Conservation (phyloP, 2,888 invertebrate genomes). For the Drosophila paramelanica region DNA sequence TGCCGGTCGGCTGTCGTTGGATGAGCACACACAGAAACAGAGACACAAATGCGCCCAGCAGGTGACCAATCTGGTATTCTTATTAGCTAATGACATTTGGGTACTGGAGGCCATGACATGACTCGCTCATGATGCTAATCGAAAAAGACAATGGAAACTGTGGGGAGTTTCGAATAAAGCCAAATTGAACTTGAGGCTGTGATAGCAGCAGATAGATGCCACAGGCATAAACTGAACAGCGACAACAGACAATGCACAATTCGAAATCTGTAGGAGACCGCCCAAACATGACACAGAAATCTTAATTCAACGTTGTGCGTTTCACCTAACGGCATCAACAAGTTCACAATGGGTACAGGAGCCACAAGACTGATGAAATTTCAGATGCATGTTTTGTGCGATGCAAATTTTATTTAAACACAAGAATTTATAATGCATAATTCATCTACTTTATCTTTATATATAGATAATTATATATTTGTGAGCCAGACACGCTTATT, state of each 20-base stretch:
- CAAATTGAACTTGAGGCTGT: conserved; percentile 18
- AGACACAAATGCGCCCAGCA: background rate
- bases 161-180: conserved; percentile 30
- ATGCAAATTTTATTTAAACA: background rate
- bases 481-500: too few species aligned
- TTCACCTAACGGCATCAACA: background rate
- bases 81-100: conserved; percentile 30
- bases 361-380: too few species aligned
- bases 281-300: background rate
- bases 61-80: conserved; percentile 23
- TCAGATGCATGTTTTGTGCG: too few species aligned
- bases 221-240: background rate
- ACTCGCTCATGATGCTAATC: background rate
- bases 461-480: background rate
- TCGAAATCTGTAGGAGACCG: conserved; percentile 1
- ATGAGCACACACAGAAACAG: conserved; percentile 6
- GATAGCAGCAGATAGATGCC: background rate
- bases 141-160: conserved; percentile 5
- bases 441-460: background rate
- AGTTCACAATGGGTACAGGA: background rate
- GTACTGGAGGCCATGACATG: conserved; percentile 1
- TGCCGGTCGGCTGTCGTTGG: too few species aligned
- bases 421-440: background rate
- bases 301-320: background rate
- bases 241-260: background rate